phyloP scores from a whole-genome alignment of 2,888 invertebrate species.

The Drepana falcataria region DNA sequence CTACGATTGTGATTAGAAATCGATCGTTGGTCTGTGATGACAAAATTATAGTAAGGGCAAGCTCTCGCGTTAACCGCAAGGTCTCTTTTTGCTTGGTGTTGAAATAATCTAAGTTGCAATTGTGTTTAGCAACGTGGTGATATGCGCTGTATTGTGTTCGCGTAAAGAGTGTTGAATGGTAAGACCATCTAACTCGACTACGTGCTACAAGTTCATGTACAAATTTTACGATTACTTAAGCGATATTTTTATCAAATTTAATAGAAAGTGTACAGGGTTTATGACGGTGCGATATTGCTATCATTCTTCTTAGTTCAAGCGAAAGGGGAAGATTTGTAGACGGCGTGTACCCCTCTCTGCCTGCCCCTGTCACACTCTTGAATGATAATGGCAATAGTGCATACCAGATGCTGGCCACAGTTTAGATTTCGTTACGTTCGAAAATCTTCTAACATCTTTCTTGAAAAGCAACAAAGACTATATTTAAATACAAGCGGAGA shows the following conservation, averaged over 20 bases:
- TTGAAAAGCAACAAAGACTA: too few species aligned
- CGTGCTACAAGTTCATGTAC: neutral
- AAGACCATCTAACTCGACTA: neutral
- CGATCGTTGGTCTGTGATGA: conserved; percentile 41
- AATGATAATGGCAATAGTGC: too few species aligned
- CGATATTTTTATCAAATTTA: neutral
- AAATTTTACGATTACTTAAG: neutral
- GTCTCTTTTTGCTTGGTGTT: conserved; percentile 58
- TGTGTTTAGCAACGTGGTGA: conserved; percentile 31
- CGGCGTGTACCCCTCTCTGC: too few species aligned
- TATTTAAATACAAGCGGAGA: too few species aligned
- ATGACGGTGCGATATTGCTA: too few species aligned
- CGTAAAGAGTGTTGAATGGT: neutral
- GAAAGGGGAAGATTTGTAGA: too few species aligned
- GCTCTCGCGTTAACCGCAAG: conserved; percentile 51
- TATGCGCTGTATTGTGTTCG: conserved; percentile 21
- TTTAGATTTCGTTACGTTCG: too few species aligned
- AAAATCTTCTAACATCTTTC: too few species aligned
- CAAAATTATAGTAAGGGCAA: conserved; percentile 60
- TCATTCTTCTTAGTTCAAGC: too few species aligned
- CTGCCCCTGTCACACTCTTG: too few species aligned
- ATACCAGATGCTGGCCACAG: too few species aligned
- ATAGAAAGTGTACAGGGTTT: too few species aligned
- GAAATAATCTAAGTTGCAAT: conserved; percentile 41
- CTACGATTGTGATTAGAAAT: conserved; percentile 52